Base-by-base conservation (phyloP, 2,888 invertebrate species). In the Cheilosia scutellata region DNA sequence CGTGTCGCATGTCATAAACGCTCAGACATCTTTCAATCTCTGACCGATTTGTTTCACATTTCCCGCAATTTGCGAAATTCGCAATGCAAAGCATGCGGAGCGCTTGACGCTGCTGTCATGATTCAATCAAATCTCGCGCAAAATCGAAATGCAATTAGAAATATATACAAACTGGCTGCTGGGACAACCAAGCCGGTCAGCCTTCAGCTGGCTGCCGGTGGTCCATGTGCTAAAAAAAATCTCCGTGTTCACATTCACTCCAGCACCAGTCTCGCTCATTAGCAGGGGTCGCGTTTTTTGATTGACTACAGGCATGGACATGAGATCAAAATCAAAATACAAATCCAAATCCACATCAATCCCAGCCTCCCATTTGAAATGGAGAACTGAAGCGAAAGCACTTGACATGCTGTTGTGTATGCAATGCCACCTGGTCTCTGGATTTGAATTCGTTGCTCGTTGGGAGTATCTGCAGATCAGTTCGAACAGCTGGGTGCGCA, bases 131-230 rank as follows among this genome's bases (percentile, higher is more conserved):
- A 84, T 80, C 40, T 44, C 63, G 60, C 44, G 6, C 77, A 60
- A 60, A 71, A 72, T 82, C 84, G 75, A 84, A 79, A 80, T 80
- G 79, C 84, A 79, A 80, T 84, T 84, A 84, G 80, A 84, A 84
- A 80, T 65, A 63, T 65, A 63, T 27, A 68, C 58, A 63, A 79
- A 74, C 74, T 65, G 74, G 47, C 57, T 72, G 79, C 44, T 72
- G 62, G 63, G 75, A 33, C 20, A 51, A 25, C 7, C 20, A 13
- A 16, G 44, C n/a, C 66, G 31, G 16, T 40, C 83, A 75, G 55
- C 82, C 77, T 83, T 78, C 78, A 47, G 47, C 47, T 37, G 53
- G 78, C 74, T 70, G 74, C 83, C 57, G 84, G 80, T 84, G 79
- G 80, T 84, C 83, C 27, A 29, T 49, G 42, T 58, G 7, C 31